phyloP scores from a whole-genome alignment of 2,113 vertebrate genomes.

The Thamnaconus septentrionalis region DNA sequence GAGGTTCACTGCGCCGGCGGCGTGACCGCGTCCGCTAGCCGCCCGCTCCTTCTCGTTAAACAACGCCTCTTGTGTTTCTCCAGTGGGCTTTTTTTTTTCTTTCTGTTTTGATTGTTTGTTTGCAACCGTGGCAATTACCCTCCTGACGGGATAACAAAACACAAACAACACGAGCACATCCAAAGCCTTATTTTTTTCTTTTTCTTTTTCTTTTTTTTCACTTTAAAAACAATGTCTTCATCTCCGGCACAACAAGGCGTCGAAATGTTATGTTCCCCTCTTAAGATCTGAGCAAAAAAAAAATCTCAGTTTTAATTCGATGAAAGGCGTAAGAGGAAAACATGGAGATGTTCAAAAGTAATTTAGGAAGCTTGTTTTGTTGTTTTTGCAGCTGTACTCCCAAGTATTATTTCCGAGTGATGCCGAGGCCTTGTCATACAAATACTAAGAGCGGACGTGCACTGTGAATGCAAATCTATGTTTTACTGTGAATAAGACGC shows the following conservation, averaged over 20 bases:
- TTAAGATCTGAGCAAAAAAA: conserved; percentile 27
- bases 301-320: conserved; percentile 6
- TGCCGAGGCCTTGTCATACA: conserved; percentile 24
- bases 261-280: conserved; percentile 31
- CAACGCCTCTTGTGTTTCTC: conserved; percentile 41
- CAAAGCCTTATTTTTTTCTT: conserved; percentile 3
- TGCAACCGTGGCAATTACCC: conserved; percentile 62
- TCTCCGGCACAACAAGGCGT: conserved; percentile 35
- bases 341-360: conserved; percentile 19
- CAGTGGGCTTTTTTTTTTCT: conserved; percentile 51
- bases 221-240: conserved; percentile 33
- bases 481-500: conserved; percentile 23
- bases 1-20: conserved; percentile 13
- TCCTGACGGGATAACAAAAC: conserved; percentile 67
- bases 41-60: too few species aligned
- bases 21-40: too few species aligned
- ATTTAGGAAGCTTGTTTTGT: conserved; percentile 28
- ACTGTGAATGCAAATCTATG: conserved; percentile 36
- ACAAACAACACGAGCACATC: conserved; percentile 50
- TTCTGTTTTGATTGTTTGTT: conserved; percentile 49
- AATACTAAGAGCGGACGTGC: conserved; percentile 13
- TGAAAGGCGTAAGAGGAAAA: conserved; percentile 44
- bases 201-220: neutral
- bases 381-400: conserved; percentile 18
- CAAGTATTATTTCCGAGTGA: conserved; percentile 33